phyloP scores from a whole-genome alignment of 2,113 vertebrate species.

The Cochlearius cochlearius region DNA sequence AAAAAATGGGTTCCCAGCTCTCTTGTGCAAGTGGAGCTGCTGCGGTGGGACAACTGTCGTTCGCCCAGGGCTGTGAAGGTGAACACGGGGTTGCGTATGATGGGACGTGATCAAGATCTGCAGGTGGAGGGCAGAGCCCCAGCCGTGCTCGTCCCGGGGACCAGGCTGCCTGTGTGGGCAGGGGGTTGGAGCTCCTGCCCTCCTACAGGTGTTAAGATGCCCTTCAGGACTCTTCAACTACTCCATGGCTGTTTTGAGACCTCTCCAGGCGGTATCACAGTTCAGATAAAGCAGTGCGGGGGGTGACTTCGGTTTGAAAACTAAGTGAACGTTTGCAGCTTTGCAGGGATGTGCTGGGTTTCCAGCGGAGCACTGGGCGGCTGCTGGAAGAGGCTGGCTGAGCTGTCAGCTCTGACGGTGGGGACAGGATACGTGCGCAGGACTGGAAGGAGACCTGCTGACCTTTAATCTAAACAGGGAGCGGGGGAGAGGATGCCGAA shows the following conservation, averaged over 20 bases:
- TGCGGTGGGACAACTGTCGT: accelerated
- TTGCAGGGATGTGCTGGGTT: background rate
- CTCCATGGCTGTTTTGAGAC: background rate
- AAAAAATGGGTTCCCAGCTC: background rate
- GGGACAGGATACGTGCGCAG: background rate
- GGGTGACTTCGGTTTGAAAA: background rate
- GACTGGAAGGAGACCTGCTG: slow-evolving; percentile 23
- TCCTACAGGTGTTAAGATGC: background rate
- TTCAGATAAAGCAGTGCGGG: background rate
- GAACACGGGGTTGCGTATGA: background rate
- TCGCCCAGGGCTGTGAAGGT: background rate
- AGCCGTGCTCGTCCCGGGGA: accelerated
- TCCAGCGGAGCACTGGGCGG: background rate
- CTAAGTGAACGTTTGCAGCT: background rate
- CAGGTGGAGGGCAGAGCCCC: background rate
- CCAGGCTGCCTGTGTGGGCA: accelerated
- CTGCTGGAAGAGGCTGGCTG: background rate
- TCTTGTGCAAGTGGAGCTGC: background rate
- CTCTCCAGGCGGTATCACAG: background rate
- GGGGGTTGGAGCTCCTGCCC: background rate
- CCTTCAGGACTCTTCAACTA: background rate
- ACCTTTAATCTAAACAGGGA: background rate
- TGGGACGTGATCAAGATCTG: background rate
- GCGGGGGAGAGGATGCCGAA: slow-evolving; percentile 1
- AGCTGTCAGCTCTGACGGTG: background rate